phyloP scores from a whole-genome alignment of 2,113 vertebrate genomes.

The Uria aalge region DNA sequence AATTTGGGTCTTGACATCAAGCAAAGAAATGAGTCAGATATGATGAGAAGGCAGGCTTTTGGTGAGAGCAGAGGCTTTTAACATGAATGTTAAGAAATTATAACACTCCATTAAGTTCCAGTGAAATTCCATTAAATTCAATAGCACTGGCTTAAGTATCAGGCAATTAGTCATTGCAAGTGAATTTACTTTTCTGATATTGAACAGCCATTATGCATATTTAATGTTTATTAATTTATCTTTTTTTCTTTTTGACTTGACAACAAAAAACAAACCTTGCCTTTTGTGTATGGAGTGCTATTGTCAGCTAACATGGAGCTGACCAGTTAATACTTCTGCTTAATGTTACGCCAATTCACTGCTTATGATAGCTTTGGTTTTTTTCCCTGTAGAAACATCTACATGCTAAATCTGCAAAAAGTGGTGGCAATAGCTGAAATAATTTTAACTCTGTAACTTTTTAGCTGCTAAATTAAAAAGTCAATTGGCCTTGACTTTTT shows the following conservation, averaged over 20 bases:
- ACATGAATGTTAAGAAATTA: not conserved
- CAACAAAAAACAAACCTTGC: not conserved
- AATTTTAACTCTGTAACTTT: not conserved
- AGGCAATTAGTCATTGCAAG: not conserved
- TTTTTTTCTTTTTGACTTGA: not conserved
- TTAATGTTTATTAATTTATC: not conserved
- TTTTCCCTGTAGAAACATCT: not conserved
- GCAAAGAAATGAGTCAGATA: not conserved
- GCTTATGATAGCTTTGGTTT: not conserved
- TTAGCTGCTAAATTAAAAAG: not conserved
- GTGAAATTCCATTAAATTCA: not conserved
- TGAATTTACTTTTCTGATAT: not conserved
- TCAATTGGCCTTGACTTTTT: not conserved
- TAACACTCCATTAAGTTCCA: not conserved
- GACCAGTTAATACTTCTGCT: not conserved
- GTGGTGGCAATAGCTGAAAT: not conserved
- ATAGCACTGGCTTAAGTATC: not conserved
- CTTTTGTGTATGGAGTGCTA: not conserved
- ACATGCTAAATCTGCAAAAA: not conserved
- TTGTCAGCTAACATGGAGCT: not conserved
- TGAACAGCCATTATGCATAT: not conserved
- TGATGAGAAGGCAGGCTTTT: not conserved
- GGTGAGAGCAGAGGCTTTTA: not conserved
- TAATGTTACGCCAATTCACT: not conserved
- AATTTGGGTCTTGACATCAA: not conserved